phyloP scores from a whole-genome alignment of 2,888 invertebrate genomes.

The Diabrotica balteata region DNA sequence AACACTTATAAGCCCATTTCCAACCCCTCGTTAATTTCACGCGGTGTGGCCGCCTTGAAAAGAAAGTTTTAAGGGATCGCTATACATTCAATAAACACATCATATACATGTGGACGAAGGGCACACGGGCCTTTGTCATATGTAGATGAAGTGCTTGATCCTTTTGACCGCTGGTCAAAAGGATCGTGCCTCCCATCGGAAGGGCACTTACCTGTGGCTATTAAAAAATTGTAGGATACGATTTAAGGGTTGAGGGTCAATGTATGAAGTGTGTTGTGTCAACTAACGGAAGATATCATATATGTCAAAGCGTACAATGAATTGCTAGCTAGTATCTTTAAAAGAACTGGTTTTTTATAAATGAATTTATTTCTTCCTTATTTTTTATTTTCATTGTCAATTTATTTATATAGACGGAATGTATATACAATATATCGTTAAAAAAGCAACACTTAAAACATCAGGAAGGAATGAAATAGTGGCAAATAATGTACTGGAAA shows the following conservation, averaged over 20 bases:
- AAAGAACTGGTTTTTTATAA: no score
- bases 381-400: no score
- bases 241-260: conserved; percentile 13
- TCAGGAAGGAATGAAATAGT: no score
- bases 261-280: conserved; percentile 13
- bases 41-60: conserved; percentile 21
- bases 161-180: conserved; percentile 35
- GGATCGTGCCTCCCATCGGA: conserved; percentile 23
- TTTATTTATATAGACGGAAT: no score
- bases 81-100: conserved; percentile 38
- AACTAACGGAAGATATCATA: neutral
- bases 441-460: no score
- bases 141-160: conserved; percentile 10
- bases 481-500: no score
- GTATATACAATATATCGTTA: no score
- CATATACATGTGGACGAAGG: conserved; percentile 14
- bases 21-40: conserved; percentile 28
- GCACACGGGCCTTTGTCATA: conserved; percentile 11
- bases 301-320: no score
- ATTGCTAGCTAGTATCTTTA: no score
- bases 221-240: conserved; percentile 16
- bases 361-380: no score
- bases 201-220: conserved; percentile 25
- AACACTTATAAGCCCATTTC: conserved; percentile 32
- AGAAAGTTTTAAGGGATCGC: conserved; percentile 14